Conservation (phyloP, 2,888 invertebrate genomes). For the Bibio marci region DNA sequence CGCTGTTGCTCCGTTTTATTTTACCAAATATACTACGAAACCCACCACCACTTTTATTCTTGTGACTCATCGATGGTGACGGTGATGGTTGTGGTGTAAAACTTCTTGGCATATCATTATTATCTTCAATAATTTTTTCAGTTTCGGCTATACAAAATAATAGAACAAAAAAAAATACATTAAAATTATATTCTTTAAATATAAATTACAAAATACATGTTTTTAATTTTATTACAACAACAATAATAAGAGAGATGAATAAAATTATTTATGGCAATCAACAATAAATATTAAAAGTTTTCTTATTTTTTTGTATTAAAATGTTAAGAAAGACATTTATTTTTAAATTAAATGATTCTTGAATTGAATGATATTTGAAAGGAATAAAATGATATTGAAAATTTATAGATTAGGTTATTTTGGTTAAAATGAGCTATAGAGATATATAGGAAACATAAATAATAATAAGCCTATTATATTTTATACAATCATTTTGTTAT, state of each 20-base stretch:
- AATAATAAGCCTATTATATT: too few relatives aligned
- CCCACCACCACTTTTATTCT: constrained; percentile 32
- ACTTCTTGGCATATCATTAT: constrained; percentile 19
- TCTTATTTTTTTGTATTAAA: too few relatives aligned
- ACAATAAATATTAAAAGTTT: too few relatives aligned
- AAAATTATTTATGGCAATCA: not conserved
- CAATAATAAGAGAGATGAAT: not conserved
- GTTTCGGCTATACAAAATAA: constrained; percentile 40
- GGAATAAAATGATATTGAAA: too few relatives aligned
- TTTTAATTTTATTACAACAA: too few relatives aligned
- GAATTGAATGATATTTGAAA: too few relatives aligned
- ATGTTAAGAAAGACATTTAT: too few relatives aligned
- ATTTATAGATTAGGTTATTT: too few relatives aligned
- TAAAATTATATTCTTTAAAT: not conserved
- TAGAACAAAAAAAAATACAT: not conserved
- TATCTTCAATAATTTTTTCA: constrained; percentile 34
- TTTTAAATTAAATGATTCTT: too few relatives aligned
- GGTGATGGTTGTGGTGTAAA: constrained; percentile 30
- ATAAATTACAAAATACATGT: not conserved
- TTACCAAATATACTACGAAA: constrained; percentile 50
- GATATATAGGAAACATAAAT: too few relatives aligned
- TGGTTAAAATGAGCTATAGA: too few relatives aligned
- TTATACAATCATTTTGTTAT: too few relatives aligned
- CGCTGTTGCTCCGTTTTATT: constrained; percentile 50
- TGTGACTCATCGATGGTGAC: constrained; percentile 31